A percentile compares a stretch with the other conserved stretches of the same genome.
These are phyloP conservation scores for Drosophila merina DNA, from an alignment of 2,888 invertebrate genomes.

Conservation along the genomic window DNA sequence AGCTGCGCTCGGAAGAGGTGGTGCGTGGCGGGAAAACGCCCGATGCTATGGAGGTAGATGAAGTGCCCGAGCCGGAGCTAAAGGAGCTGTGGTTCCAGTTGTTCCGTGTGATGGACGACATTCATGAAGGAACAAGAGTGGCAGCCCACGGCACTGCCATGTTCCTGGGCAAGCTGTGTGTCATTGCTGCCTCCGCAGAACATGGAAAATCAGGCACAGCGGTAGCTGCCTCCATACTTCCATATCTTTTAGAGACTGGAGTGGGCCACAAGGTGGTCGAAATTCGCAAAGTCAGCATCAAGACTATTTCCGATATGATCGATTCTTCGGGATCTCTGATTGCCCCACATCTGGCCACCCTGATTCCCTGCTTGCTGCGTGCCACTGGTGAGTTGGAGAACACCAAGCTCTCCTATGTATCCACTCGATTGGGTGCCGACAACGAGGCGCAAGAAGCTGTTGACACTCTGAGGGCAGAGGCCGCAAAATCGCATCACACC, in stretches of 20 bases:
- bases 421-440: conserved; percentile 89
- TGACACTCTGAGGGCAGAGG: conserved; percentile 91
- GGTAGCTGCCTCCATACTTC: conserved; percentile 90
- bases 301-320: conserved; percentile 94
- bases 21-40: conserved; percentile 28
- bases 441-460: conserved; percentile 90
- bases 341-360: conserved; percentile 90
- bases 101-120: conserved; percentile 97
- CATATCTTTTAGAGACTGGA: conserved; percentile 91
- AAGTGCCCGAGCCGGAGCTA: conserved; percentile 83
- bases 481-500: conserved; percentile 93
- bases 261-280: conserved; percentile 91
- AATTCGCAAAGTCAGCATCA: conserved; percentile 91
- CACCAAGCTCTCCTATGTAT: conserved; percentile 90
- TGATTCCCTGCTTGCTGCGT: conserved; percentile 93
- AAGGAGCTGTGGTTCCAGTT: conserved; percentile 89
- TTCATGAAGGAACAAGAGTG: conserved; percentile 93
- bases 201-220: conserved; percentile 90
- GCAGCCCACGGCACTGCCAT: conserved; percentile 90
- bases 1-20: conserved; percentile 79
- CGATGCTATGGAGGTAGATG: conserved; percentile 69
- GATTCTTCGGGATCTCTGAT: conserved; percentile 91
- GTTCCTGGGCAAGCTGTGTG: conserved; percentile 90
- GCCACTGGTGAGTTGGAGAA: conserved; percentile 95
- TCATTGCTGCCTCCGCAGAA: conserved; percentile 87